These are phyloP conservation scores for Champsocephalus esox DNA, from an alignment of 2,797 vertebrate species.

Conservation along the genomic window DNA sequence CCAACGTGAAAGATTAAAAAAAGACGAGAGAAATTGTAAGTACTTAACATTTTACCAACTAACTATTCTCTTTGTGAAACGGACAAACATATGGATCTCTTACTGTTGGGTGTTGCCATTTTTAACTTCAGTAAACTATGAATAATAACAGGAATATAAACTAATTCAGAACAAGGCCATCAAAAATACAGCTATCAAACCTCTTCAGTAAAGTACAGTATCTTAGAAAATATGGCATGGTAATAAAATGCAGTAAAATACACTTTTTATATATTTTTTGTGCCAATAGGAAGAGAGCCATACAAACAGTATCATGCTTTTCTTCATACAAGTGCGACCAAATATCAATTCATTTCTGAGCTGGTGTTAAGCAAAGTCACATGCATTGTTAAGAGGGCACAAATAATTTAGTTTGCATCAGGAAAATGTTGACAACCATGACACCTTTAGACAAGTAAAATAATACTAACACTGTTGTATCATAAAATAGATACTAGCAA, in stretches of 20 bases:
- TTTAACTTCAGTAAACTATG: slow-evolving; percentile 31
- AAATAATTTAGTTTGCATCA: slow-evolving; percentile 64
- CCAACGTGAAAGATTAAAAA: not conserved
- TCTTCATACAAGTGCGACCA: slow-evolving; percentile 55
- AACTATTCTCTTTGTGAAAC: slow-evolving; percentile 8
- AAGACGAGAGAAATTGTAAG: slow-evolving; percentile 9
- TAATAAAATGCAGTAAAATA: slow-evolving; percentile 54
- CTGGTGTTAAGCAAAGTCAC: slow-evolving; percentile 34
- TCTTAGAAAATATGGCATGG: slow-evolving; percentile 50
- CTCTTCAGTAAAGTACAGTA: slow-evolving; percentile 60
- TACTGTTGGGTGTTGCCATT: not conserved
- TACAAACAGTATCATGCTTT: slow-evolving; percentile 56
- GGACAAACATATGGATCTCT: slow-evolving; percentile 20
- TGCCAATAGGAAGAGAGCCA: slow-evolving; percentile 62
- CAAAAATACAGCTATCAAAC: slow-evolving; percentile 50
- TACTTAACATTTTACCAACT: slow-evolving; percentile 9
- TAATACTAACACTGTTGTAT: slow-evolving; percentile 57
- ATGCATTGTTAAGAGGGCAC: slow-evolving; percentile 44
- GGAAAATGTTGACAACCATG: slow-evolving; percentile 36
- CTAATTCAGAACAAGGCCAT: slow-evolving; percentile 43
- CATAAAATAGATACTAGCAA: slow-evolving; percentile 57
- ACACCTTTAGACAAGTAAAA: slow-evolving; percentile 49
- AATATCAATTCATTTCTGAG: slow-evolving; percentile 28
- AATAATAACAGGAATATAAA: slow-evolving; percentile 28
- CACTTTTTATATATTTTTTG: slow-evolving; percentile 12